These are phyloP conservation scores for Pyrgilauda ruficollis DNA, from an alignment of 2,113 vertebrate genomes.

Conservation along the genomic window DNA sequence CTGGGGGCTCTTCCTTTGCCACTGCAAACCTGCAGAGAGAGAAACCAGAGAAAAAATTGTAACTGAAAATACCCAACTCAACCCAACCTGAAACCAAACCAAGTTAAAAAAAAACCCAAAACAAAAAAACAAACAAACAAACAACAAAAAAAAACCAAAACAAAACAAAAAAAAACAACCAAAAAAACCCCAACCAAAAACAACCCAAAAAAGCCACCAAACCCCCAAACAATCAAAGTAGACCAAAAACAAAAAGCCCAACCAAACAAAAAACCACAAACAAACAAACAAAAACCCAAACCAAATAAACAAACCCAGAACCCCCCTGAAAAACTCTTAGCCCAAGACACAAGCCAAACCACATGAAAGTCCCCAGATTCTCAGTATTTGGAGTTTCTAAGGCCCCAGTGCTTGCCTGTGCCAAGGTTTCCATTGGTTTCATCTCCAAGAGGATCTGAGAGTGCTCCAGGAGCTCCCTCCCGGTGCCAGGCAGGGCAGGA, in stretches of 20 bases:
- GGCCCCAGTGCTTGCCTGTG: neutral
- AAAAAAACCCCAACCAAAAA: too few relatives aligned
- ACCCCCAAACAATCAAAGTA: neutral
- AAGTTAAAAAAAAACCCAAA: too few relatives aligned
- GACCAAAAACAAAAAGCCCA: neutral
- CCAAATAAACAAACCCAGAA: neutral
- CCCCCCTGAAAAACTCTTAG: neutral
- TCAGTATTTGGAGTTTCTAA: neutral
- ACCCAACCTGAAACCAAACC: too few relatives aligned
- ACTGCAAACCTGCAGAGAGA: neutral
- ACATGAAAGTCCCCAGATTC: too few relatives aligned
- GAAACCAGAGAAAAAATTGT: neutral
- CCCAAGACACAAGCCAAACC: neutral
- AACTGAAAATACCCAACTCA: neutral
- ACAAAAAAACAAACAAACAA: neutral
- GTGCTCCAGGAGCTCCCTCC: neutral
- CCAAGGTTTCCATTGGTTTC: neutral
- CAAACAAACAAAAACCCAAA: neutral
- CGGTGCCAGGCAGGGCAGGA: neutral
- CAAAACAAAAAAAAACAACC: neutral
- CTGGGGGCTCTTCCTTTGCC: neutral
- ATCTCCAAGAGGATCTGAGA: neutral
- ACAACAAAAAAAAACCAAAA: neutral
- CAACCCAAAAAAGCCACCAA: too few relatives aligned
- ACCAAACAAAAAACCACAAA: neutral